phyloP scores from a whole-genome alignment of 1,140 invertebrate species.

The Pectinophora gossypiella region DNA sequence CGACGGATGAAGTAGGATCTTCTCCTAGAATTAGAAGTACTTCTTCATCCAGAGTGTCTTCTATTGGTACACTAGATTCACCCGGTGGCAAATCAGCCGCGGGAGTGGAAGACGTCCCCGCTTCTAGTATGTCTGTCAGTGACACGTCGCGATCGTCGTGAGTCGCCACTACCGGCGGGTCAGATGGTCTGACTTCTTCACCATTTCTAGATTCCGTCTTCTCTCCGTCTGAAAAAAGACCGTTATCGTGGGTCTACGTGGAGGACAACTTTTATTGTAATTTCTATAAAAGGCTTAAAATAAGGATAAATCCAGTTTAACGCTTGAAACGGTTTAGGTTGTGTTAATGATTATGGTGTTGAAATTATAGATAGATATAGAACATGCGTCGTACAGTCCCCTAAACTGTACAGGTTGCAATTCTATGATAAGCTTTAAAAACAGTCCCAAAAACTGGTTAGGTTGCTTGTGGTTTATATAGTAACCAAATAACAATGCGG shows the following conservation, averaged over 20 bases:
- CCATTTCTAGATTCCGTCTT: no score
- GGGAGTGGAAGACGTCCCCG: neutral
- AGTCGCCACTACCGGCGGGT: no score
- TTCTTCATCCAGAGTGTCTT: neutral
- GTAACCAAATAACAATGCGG: neutral
- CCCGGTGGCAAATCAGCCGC: neutral
- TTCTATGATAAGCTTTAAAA: neutral
- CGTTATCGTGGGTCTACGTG: no score
- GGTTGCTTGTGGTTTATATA: neutral
- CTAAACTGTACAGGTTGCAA: neutral
- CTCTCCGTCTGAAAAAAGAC: no score
- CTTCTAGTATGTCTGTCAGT: neutral
- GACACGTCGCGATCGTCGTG: neutral
- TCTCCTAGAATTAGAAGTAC: neutral
- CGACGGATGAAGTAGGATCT: neutral
- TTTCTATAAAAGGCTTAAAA: neutral
- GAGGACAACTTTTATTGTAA: no score
- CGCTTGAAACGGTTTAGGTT: neutral
- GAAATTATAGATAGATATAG: no score
- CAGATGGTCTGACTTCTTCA: no score
- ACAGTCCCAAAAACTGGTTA: neutral
- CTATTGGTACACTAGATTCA: neutral
- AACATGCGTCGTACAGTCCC: neutral
- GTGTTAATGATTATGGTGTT: neutral
- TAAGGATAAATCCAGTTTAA: neutral